Evolutionary conservation across 2,113 vertebrate species (phyloP).

Genomic region (Xenopus laevis): DNA sequence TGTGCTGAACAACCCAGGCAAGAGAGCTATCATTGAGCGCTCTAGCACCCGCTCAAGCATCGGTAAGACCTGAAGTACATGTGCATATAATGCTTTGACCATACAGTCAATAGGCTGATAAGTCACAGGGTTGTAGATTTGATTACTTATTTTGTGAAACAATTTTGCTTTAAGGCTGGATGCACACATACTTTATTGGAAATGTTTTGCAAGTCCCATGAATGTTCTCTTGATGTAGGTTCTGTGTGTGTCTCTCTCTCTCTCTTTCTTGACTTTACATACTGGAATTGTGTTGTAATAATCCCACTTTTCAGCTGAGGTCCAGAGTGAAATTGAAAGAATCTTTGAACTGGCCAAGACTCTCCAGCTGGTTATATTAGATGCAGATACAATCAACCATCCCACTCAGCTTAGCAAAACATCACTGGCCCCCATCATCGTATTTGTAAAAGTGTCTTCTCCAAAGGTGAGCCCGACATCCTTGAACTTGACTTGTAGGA

Average conservation of each 20-base stretch:
- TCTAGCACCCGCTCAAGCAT: slow-evolving; percentile 91
- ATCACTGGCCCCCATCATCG: slow-evolving; percentile 88
- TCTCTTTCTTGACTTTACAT: no score
- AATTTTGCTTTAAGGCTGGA: no score
- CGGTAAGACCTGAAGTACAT: slow-evolving; percentile 64
- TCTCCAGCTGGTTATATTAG: slow-evolving; percentile 88
- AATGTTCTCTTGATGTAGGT: no score
- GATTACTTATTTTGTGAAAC: no score
- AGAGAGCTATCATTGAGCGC: slow-evolving; percentile 91
- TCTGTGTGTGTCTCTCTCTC: no score
- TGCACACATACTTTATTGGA: no score
- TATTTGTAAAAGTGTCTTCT: slow-evolving; percentile 95
- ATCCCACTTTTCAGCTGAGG: slow-evolving; percentile 71
- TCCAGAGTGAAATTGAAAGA: slow-evolving; percentile 93
- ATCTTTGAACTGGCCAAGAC: slow-evolving; percentile 96
- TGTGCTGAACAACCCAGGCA: slow-evolving; percentile 86
- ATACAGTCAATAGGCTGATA: no score
- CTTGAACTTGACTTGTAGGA: not conserved
- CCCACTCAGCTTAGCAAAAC: slow-evolving; percentile 92
- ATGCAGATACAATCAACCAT: slow-evolving; percentile 95
- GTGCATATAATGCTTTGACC: not conserved
- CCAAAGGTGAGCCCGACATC: slow-evolving; percentile 74
- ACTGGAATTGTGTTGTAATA: no score
- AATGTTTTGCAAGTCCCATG: no score
- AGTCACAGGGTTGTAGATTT: no score